Evolutionary conservation across 2,113 vertebrate species (phyloP).

Genomic region (Arvicanthis niloticus): DNA sequence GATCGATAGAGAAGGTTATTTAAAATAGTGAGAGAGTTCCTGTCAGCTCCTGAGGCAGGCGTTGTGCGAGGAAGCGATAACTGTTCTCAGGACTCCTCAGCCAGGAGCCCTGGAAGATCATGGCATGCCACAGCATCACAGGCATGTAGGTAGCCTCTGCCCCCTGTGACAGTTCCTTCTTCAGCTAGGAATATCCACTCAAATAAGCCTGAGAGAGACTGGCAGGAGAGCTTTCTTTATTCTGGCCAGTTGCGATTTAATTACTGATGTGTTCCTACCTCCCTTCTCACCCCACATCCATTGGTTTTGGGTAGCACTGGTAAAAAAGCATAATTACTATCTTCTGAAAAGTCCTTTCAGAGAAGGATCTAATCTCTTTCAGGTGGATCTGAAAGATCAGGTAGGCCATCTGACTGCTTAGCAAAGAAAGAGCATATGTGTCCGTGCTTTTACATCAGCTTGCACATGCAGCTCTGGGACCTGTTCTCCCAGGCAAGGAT

Average conservation of each 20-base stretch:
- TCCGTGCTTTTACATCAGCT: background rate
- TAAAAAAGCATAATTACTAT: conserved; percentile 44
- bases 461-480: background rate
- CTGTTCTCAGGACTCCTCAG: conserved; percentile 75
- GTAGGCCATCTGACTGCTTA: background rate
- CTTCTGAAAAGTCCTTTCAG: conserved; percentile 54
- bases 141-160: background rate
- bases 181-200: background rate
- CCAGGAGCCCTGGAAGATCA: conserved; percentile 54
- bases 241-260: conserved; percentile 42
- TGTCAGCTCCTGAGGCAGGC: conserved; percentile 66
- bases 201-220: conserved; percentile 43
- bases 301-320: background rate
- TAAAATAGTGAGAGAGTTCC: conserved; percentile 70
- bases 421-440: background rate
- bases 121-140: background rate
- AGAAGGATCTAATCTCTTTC: background rate
- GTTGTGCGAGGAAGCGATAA: conserved; percentile 77
- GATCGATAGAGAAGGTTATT: conserved; percentile 79
- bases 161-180: conserved; percentile 42
- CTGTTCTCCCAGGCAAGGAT: conserved; percentile 8
- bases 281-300: background rate
- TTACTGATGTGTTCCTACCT: conserved; percentile 21
- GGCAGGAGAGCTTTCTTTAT: conserved; percentile 28
- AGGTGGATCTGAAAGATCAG: background rate